Percentiles rank a stretch among this genome's conserved stretches.
phyloP scores from a whole-genome alignment of 2,113 vertebrate genomes.

The Odocoileus virginianus region DNA sequence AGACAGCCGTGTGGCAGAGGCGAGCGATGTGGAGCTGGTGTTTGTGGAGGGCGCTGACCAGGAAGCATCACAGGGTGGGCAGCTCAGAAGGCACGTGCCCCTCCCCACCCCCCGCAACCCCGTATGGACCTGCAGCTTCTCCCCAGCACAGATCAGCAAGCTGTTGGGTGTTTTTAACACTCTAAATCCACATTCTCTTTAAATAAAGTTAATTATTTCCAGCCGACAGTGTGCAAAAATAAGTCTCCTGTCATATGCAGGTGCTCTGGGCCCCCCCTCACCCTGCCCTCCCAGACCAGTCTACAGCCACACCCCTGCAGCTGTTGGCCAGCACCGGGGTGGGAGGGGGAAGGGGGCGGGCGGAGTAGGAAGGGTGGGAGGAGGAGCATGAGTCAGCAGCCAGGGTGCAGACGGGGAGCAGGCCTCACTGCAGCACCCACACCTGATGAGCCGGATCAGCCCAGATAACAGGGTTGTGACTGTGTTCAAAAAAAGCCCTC shows the following conservation, averaged over 20 bases:
- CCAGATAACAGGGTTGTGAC: not conserved
- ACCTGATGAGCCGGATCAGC: not conserved
- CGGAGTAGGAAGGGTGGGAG: not conserved
- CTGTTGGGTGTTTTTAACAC: not conserved
- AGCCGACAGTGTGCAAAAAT: conserved; percentile 34
- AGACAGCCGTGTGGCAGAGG: not conserved
- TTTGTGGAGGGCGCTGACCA: not conserved
- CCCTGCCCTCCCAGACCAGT: not conserved
- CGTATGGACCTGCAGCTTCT: not conserved
- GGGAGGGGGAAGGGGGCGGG: not conserved
- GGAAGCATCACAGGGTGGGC: not conserved
- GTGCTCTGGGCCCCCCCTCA: not conserved
- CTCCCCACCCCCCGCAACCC: rapidly evolving
- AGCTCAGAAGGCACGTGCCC: not conserved
- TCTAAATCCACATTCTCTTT: conserved; percentile 49
- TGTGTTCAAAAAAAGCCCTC: not conserved
- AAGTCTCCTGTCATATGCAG: conserved; percentile 46
- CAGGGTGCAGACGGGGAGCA: not conserved
- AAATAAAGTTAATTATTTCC: conserved; percentile 62
- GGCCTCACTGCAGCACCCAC: conserved; percentile 17
- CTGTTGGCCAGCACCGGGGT: not conserved
- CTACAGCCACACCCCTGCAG: not conserved
- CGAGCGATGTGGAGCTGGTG: not conserved
- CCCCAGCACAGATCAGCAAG: conserved; percentile 5
- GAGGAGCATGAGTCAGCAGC: conserved; percentile 49